Percentiles rank a stretch among this genome's conserved stretches.
Conservation (phyloP, 2,113 vertebrate species). For the Anarrhichthys ocellatus region DNA sequence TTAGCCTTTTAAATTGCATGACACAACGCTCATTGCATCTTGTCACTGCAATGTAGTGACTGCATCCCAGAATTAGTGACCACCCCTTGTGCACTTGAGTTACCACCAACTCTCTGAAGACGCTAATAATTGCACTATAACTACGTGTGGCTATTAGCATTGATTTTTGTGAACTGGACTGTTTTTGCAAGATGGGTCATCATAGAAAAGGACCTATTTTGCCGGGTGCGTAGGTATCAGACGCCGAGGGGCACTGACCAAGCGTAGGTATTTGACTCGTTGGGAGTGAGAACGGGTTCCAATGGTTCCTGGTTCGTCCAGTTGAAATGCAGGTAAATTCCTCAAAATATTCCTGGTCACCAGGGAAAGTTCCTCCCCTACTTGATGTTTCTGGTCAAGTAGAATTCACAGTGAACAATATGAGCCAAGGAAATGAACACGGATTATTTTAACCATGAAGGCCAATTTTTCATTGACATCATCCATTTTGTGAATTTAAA, state of each 20-base stretch:
- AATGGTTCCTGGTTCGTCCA: not conserved
- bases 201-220: no score
- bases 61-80: no score
- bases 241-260: no score
- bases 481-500: conserved; percentile 14
- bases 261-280: no score
- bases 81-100: no score
- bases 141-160: no score
- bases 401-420: not conserved
- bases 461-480: not conserved
- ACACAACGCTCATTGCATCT: not conserved
- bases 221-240: no score
- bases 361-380: not conserved
- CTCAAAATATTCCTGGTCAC: not conserved
- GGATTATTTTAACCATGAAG: not conserved
- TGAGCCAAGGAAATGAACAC: not conserved
- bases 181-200: no score
- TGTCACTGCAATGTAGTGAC: not conserved
- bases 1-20: not conserved
- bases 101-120: no score
- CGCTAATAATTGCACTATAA: no score
- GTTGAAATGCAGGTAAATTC: not conserved
- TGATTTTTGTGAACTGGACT: no score
- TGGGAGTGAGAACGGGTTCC: no score
- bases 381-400: not conserved